A percentile compares a stretch with the other conserved stretches of the same genome.
These are phyloP conservation scores for Drosophila parthenogenetica DNA, from an alignment of 2,888 invertebrate species.

Conservation along the genomic window DNA sequence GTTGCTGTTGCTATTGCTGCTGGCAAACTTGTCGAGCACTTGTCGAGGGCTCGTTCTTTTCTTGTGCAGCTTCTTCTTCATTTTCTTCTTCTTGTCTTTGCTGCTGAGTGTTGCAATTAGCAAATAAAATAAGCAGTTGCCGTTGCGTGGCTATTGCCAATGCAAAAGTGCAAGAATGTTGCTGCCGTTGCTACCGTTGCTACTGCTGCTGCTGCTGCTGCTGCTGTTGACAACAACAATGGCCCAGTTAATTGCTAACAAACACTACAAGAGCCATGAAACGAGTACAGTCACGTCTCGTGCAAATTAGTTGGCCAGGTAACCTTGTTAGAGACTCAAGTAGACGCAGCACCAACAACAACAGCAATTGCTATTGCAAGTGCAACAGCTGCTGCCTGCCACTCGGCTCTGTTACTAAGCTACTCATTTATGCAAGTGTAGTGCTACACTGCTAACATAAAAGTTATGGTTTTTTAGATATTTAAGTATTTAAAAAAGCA, in stretches of 20 bases:
- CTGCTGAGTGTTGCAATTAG: slow-evolving; percentile 75
- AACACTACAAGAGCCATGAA: slow-evolving; percentile 56
- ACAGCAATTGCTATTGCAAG: slow-evolving; percentile 7
- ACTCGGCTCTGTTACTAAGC: slow-evolving; percentile 30
- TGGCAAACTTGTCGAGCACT: slow-evolving; percentile 71
- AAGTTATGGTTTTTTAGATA: neutral
- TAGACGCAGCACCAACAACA: slow-evolving; percentile 13
- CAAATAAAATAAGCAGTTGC: slow-evolving; percentile 77
- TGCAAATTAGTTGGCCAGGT: slow-evolving; percentile 76
- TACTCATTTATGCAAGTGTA: slow-evolving; percentile 33
- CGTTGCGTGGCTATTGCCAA: slow-evolving; percentile 56
- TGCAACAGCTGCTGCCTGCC: slow-evolving; percentile 13
- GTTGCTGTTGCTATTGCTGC: slow-evolving; percentile 26
- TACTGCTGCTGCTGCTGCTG: slow-evolving; percentile 17
- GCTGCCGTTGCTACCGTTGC: slow-evolving; percentile 9
- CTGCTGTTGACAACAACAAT: slow-evolving; percentile 61
- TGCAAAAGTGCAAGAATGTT: slow-evolving; percentile 49
- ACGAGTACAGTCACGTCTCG: slow-evolving; percentile 74
- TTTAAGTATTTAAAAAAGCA: neutral
- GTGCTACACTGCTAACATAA: slow-evolving; percentile 2
- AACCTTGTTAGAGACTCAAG: slow-evolving; percentile 67
- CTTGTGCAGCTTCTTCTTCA: slow-evolving; percentile 23
- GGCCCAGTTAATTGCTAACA: slow-evolving; percentile 77
- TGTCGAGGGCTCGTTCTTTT: slow-evolving; percentile 61
- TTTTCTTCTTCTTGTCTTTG: slow-evolving; percentile 38